Evolutionary conservation across 2,888 invertebrate species (phyloP).

Genomic region (Lycia hirtaria): DNA sequence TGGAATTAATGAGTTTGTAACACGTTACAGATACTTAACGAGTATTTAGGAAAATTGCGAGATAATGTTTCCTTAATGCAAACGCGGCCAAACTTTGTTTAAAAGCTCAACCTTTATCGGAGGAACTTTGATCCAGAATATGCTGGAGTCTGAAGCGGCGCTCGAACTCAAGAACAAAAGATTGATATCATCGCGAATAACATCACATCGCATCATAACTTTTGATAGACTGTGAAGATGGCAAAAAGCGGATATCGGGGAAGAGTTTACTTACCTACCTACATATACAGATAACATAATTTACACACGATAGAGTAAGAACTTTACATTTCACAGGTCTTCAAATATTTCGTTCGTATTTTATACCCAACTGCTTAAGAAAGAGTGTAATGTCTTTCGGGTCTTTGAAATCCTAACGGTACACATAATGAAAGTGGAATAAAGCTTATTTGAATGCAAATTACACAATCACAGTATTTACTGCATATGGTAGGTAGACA

Average conservation of each 20-base stretch:
- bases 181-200: conserved; percentile 38
- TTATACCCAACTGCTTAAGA: too few relatives aligned
- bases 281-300: not conserved
- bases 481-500: not conserved
- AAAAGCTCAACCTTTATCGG: conserved; percentile 38
- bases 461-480: not conserved
- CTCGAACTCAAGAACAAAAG: conserved; percentile 43
- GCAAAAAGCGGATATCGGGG: conserved; percentile 23
- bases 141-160: conserved; percentile 36
- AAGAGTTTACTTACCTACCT: conserved; percentile 1
- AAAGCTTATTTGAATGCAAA: conserved; percentile 2
- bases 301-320: not conserved
- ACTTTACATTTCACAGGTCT: not conserved
- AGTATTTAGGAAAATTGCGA: conserved; percentile 29
- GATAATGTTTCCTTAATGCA: conserved; percentile 35
- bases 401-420: too few relatives aligned
- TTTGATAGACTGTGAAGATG: conserved; percentile 30
- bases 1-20: conserved; percentile 14
- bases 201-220: conserved; percentile 36
- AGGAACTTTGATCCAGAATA: conserved; percentile 41
- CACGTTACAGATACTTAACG: conserved; percentile 17
- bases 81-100: conserved; percentile 37
- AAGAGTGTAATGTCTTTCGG: too few relatives aligned
- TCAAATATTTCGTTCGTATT: not conserved
- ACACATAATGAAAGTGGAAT: too few relatives aligned